These are phyloP conservation scores for Silvanus unidentatus DNA, from an alignment of 2,888 invertebrate genomes.

Conservation along the genomic window DNA sequence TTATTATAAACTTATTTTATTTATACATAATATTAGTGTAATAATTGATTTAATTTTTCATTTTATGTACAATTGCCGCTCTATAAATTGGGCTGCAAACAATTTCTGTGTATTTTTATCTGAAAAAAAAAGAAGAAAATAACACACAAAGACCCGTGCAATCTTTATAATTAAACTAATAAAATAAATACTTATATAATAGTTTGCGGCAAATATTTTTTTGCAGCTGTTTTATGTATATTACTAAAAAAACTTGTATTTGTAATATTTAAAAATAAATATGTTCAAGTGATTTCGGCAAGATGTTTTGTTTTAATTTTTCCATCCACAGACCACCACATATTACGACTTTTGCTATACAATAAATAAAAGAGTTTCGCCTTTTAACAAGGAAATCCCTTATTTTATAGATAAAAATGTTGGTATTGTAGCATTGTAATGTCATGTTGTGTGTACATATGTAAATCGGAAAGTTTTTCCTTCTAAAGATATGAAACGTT, in stretches of 20 bases:
- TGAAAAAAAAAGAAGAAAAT: constrained; percentile 33
- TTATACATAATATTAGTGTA: background rate
- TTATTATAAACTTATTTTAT: too few species aligned
- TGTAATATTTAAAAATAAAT: constrained; percentile 46
- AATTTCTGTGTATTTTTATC: constrained; percentile 27
- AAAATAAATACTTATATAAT: constrained; percentile 17
- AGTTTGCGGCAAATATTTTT: constrained; percentile 31
- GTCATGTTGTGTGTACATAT: constrained; percentile 36
- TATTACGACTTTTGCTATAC: too few species aligned
- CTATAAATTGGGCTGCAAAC: constrained; percentile 21
- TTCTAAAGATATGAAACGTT: constrained; percentile 34
- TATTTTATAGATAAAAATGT: constrained; percentile 28
- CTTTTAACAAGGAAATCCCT: constrained; percentile 19
- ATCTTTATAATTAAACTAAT: constrained; percentile 34
- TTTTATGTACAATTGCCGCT: constrained; percentile 17
- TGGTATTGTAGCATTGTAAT: constrained; percentile 26
- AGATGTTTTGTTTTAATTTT: constrained; percentile 9
- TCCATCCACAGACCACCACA: background rate
- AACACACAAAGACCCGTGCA: constrained; percentile 39
- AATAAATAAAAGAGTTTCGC: background rate
- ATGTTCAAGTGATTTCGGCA: constrained; percentile 37
- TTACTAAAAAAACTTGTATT: constrained; percentile 39
- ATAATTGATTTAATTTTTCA: constrained; percentile 12
- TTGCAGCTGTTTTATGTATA: constrained; percentile 41
- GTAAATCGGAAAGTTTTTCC: constrained; percentile 36